Conservation (phyloP, 2,113 vertebrate genomes). For the Cephalophus harveyi region DNA sequence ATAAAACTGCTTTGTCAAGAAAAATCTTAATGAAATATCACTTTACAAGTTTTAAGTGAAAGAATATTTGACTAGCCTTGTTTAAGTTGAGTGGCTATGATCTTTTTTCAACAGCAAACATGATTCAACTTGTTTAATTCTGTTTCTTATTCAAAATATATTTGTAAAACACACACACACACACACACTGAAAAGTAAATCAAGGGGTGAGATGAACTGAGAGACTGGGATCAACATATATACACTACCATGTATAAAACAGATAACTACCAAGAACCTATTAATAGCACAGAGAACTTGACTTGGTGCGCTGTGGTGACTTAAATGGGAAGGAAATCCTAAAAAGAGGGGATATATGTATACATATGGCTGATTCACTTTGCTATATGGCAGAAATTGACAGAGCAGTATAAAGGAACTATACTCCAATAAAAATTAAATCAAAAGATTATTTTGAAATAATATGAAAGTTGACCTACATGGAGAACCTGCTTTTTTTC, state of each 20-base stretch:
- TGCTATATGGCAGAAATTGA: neutral
- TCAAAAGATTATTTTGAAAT: neutral
- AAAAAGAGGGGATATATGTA: neutral
- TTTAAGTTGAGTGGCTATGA: neutral
- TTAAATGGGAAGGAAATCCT: neutral
- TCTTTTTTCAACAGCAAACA: constrained; percentile 2
- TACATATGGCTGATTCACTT: neutral
- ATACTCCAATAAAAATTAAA: neutral
- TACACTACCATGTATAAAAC: neutral
- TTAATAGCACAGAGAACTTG: neutral
- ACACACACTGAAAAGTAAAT: neutral
- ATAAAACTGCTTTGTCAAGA: neutral
- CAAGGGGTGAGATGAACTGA: neutral
- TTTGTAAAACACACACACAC: neutral
- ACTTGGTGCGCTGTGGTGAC: neutral
- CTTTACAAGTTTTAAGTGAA: neutral
- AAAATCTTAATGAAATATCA: neutral
- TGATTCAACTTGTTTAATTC: neutral
- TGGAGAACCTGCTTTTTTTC: neutral
- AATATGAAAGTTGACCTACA: neutral
- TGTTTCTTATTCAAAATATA: constrained; percentile 5
- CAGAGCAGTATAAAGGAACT: neutral
- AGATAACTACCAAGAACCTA: neutral
- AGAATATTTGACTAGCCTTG: neutral
- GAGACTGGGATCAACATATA: neutral